These are phyloP conservation scores for Antedon mediterranea DNA, from an alignment of 53 echinoderm and acorn worm species.

Conservation along the genomic window DNA sequence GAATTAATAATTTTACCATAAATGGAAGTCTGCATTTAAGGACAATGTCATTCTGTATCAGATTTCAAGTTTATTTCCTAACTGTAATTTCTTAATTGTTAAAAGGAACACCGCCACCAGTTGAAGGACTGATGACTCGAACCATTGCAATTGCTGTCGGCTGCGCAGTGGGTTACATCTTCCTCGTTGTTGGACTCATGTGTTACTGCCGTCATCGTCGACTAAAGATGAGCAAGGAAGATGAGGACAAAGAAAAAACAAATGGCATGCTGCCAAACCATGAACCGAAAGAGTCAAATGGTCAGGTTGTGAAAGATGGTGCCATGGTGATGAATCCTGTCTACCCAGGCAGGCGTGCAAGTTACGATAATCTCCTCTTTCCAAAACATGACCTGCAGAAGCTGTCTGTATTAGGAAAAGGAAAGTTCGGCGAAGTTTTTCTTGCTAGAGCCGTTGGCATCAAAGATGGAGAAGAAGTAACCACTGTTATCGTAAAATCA, in stretches of 20 bases:
- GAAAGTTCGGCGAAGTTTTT: conserved; percentile 92
- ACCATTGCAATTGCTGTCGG: conserved; percentile 93
- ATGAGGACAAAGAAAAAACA: conserved; percentile 29
- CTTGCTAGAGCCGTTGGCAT: conserved; percentile 84
- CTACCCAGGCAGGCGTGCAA: conserved; percentile 35
- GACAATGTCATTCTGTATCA: too few species aligned
- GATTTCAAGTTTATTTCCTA: background rate
- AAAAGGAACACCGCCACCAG: background rate
- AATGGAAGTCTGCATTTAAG: too few species aligned
- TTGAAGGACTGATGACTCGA: conserved; percentile 55
- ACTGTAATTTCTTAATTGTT: background rate
- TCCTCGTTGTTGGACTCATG: conserved; percentile 90
- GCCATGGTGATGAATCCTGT: conserved; percentile 45
- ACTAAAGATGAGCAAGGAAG: conserved; percentile 56
- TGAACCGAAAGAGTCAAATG: background rate
- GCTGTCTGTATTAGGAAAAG: conserved; percentile 74
- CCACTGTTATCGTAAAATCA: conserved; percentile 90
- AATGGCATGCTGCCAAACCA: conserved; percentile 1
- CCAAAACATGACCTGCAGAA: conserved; percentile 87
- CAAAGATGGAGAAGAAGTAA: conserved; percentile 93
- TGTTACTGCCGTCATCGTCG: conserved; percentile 82
- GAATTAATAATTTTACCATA: too few species aligned
- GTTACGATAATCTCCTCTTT: conserved; percentile 94
- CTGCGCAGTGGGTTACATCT: conserved; percentile 80
- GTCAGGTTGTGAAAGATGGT: conserved; percentile 27